phyloP scores from a whole-genome alignment of 2,797 vertebrate species.

The Sarcophilus harrisii region DNA sequence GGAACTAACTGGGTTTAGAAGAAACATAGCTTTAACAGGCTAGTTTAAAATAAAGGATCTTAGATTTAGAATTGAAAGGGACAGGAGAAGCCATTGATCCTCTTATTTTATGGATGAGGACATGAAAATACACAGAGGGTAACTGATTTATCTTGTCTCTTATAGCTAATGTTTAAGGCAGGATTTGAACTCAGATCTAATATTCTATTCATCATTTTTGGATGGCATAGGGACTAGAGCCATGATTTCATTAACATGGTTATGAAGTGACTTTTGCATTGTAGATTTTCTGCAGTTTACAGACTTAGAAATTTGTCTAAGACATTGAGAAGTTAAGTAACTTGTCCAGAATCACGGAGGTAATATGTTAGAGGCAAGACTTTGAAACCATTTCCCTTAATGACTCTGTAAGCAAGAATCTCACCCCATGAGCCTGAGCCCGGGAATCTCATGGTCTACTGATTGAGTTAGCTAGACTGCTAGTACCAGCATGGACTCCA shows the following conservation, averaged over 20 bases:
- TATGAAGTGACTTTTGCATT: background rate
- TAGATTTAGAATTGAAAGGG: background rate
- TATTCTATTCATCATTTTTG: slow-evolving; percentile 17
- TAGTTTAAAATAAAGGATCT: background rate
- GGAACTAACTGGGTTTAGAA: background rate
- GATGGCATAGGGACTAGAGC: background rate
- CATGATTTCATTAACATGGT: background rate
- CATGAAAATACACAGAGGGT: background rate
- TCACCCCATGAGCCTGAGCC: background rate
- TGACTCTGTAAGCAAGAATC: background rate
- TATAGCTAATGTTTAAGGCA: slow-evolving; percentile 3
- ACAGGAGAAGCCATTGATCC: too few relatives aligned
- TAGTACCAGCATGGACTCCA: background rate
- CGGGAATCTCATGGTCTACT: background rate
- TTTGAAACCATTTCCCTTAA: background rate
- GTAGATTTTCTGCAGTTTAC: background rate
- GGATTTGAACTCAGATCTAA: background rate
- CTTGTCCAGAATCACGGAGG: background rate
- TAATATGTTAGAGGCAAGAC: background rate
- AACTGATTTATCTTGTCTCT: slow-evolving; percentile 9
- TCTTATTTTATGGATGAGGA: background rate
- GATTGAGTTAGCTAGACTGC: background rate
- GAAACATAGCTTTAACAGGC: background rate
- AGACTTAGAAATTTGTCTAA: background rate
- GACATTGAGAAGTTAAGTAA: too few relatives aligned